Base-by-base conservation (phyloP, 2,797 vertebrate genomes). In the Acanthurus tractus region DNA sequence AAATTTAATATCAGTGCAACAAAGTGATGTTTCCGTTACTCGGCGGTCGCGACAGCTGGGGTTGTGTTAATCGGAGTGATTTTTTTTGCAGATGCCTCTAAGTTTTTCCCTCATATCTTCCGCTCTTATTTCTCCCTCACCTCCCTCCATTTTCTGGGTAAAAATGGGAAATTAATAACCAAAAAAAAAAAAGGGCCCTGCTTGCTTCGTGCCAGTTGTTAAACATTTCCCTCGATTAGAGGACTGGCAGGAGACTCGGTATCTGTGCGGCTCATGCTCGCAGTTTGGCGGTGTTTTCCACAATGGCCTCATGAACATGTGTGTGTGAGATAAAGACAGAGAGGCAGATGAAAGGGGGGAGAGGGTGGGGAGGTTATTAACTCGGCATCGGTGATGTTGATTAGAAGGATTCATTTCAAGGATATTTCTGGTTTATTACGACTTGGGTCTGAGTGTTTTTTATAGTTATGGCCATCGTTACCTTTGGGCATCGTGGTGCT, bases 161-260 rank as follows among this genome's bases (percentile, higher is more conserved):
- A 81, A 63, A n/a, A 23, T 55, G 45, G 68, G 53, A 79, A 63
- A 79, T 71, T 75, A 88, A 90, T 85, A 85, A n/a, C n/a, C n/a
- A n/a, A n/a, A n/a, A 90, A 85, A 90, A 89, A 85, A 90, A 89
- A 29, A 34, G 7, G 29, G 69, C 74, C 82, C 63, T 71, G 69
- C 53, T 52, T 63, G 73, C 81, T 57, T n/a, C 23, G 5, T 69
- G 74, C 76, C 86, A 84, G 78, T 86, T 61, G 82, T 84, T 78
- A 53, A 89, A 92, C 71, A 83, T 82, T 88, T 75, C 68, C 79
- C 70, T 87, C 89, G 91, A 93, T 94, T 92, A 88, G 82, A 86
- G 79, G 62, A 22, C 81, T 85, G 89, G 81, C 82, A 85, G 78
- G 65, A 48, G 23, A 23, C 63, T 72, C 52, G n/a, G 74, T 82